These are phyloP conservation scores for Papilio elwesi DNA, from an alignment of 2,888 invertebrate genomes.

Conservation along the genomic window DNA sequence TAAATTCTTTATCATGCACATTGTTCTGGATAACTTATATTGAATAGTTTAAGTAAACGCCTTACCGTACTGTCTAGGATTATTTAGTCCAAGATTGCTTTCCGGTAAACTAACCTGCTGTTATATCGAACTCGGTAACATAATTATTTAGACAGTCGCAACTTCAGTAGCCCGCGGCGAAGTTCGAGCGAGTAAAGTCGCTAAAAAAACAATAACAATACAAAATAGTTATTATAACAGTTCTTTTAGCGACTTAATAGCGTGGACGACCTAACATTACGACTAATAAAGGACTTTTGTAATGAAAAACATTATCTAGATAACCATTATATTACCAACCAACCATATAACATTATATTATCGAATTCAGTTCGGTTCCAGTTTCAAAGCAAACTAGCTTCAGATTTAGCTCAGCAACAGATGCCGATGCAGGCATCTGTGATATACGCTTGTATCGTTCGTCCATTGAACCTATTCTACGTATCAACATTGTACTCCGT, in stretches of 20 bases:
- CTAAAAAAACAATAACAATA: not conserved
- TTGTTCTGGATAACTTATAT: conserved; percentile 84
- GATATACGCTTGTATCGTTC: conserved; percentile 82
- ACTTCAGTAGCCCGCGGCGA: not conserved
- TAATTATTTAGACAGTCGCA: not conserved
- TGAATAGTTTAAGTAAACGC: conserved; percentile 69
- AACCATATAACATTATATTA: too few relatives aligned
- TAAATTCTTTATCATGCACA: conserved; percentile 50
- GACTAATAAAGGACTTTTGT: not conserved
- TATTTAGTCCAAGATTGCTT: conserved; percentile 42
- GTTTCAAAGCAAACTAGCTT: conserved; percentile 51
- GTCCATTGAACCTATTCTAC: conserved; percentile 65
- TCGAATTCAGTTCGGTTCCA: conserved; percentile 36
- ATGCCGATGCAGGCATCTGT: conserved; percentile 59
- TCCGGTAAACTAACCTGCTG: conserved; percentile 10
- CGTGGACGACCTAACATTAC: not conserved
- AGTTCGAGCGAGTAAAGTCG: not conserved
- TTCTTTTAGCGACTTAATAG: not conserved
- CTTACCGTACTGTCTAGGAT: conserved; percentile 49
- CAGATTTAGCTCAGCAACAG: conserved; percentile 66
- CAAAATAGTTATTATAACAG: not conserved
- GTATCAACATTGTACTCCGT: conserved; percentile 43
- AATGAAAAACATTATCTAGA: not conserved
- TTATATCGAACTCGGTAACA: not conserved
- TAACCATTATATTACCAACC: too few relatives aligned